A percentile compares a stretch with the other conserved stretches of the same genome.
These are phyloP conservation scores for Oxyruncus cristatus DNA, from an alignment of 2,113 vertebrate species.

Conservation along the genomic window DNA sequence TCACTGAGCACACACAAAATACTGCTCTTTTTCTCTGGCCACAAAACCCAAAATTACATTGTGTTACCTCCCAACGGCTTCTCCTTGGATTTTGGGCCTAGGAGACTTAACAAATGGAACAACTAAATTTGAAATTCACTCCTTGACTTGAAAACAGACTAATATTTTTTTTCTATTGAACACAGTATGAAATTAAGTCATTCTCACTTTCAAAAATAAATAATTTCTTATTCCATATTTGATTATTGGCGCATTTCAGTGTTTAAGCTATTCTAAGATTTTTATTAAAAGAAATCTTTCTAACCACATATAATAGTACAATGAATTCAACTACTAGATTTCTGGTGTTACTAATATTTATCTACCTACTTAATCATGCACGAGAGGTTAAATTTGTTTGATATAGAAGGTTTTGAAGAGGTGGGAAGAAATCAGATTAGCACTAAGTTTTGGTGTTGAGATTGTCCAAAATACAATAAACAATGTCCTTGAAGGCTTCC, in stretches of 20 bases:
- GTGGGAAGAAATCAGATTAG: not conserved
- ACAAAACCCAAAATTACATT: constrained; percentile 1
- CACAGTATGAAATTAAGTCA: not conserved
- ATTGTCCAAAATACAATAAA: not conserved
- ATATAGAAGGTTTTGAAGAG: not conserved
- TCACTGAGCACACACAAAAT: not conserved
- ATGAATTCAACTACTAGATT: not conserved
- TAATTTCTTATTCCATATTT: not conserved
- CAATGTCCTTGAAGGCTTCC: not conserved
- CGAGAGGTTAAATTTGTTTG: not conserved
- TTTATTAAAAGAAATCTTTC: not conserved
- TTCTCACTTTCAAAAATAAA: not conserved
- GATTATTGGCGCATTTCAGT: not conserved
- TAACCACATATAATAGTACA: not conserved
- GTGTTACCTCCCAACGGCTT: constrained; percentile 17
- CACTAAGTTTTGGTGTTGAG: not conserved
- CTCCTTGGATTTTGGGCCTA: not conserved
- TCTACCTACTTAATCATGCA: not conserved
- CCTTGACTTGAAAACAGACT: not conserved
- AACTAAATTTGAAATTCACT: not conserved
- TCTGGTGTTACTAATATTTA: not conserved
- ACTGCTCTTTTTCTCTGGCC: constrained; percentile 10
- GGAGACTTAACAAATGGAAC: constrained; percentile 30
- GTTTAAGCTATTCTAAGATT: not conserved
- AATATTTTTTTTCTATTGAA: not conserved